These are phyloP conservation scores for Aurelia aurita complex sp. Pacific DNA, from an alignment of 30 jellyfish, hydroid and myxozoan genomes.

Conservation along the genomic window DNA sequence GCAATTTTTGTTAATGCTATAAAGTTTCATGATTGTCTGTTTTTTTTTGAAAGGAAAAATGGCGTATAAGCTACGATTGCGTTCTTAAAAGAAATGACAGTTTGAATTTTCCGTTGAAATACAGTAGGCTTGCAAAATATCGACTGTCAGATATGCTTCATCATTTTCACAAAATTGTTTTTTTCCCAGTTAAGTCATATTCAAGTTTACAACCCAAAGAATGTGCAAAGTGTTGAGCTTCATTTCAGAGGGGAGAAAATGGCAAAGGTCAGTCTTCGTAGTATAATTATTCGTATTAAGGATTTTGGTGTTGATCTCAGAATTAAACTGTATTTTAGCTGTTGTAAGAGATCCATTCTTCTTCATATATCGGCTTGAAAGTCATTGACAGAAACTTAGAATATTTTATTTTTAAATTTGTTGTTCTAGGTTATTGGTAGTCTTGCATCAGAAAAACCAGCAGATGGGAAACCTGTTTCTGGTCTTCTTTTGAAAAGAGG, in stretches of 20 bases:
- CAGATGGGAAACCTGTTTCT: constrained; percentile 92
- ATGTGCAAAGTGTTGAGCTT: constrained; percentile 95
- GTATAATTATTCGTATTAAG: neutral
- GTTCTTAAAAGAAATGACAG: no score
- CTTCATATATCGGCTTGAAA: neutral
- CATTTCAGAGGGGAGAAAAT: constrained; percentile 98
- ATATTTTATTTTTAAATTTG: no score
- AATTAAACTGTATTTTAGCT: neutral
- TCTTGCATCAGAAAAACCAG: constrained; percentile 93
- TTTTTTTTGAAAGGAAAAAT: no score
- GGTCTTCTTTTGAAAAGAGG: constrained; percentile 97
- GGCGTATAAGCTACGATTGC: no score
- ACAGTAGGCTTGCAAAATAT: no score
- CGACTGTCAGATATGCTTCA: no score
- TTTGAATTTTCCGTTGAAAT: no score
- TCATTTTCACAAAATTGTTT: no score
- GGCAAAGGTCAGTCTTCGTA: constrained; percentile 87
- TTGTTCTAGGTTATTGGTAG: constrained; percentile 89
- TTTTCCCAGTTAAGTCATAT: constrained; percentile 72
- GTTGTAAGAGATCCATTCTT: no score
- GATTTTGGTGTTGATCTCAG: neutral
- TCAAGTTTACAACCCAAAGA: constrained; percentile 97
- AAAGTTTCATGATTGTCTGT: no score
- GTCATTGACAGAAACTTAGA: no score
- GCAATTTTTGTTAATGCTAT: no score